phyloP scores from a whole-genome alignment of 2,797 vertebrate genomes.

The Amazona finschi region DNA sequence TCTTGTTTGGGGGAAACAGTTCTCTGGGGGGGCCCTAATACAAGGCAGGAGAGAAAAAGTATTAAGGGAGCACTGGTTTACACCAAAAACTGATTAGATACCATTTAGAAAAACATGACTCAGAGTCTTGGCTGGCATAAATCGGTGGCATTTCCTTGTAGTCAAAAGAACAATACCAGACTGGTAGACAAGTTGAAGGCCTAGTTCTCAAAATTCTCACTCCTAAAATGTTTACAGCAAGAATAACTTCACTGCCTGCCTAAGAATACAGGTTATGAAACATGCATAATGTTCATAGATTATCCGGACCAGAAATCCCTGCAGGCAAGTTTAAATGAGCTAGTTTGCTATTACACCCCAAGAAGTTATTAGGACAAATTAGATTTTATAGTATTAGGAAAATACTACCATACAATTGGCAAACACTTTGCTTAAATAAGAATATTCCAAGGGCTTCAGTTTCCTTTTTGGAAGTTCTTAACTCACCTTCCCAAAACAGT shows the following conservation, averaged over 20 bases:
- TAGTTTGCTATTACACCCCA: neutral
- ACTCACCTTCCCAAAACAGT: neutral
- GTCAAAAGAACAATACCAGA: neutral
- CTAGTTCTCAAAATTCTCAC: neutral
- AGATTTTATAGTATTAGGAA: neutral
- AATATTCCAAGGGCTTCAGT: neutral
- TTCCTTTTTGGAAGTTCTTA: neutral
- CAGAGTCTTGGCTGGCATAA: neutral
- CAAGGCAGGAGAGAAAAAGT: neutral
- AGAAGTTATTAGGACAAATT: neutral
- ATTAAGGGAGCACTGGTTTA: neutral
- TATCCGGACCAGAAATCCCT: neutral
- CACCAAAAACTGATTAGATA: neutral
- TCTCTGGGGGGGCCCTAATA: conserved; percentile 81
- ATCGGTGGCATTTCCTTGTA: neutral
- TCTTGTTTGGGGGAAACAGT: conserved; percentile 81
- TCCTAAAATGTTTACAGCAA: neutral
- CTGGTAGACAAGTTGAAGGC: neutral
- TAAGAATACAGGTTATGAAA: neutral
- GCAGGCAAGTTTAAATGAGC: neutral
- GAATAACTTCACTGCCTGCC: neutral
- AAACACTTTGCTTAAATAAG: conserved; percentile 2
- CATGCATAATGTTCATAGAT: neutral
- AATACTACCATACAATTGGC: neutral
- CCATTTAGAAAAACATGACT: neutral